Conservation (phyloP, 1,140 invertebrate species). For the Papilio xuthus region DNA sequence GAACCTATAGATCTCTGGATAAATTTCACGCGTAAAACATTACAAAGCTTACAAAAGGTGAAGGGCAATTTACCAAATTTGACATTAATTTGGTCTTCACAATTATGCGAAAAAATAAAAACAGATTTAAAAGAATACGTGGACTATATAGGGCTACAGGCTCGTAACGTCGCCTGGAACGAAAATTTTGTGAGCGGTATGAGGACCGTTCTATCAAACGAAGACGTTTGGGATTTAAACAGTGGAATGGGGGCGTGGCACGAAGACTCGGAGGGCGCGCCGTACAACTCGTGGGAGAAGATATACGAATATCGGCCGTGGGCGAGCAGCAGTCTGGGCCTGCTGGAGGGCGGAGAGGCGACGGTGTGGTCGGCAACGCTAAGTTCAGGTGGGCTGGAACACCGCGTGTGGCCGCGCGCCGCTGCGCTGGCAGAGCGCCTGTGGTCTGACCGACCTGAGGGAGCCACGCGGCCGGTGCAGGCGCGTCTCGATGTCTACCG, state of each 20-base stretch:
- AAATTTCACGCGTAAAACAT: conserved; percentile 85
- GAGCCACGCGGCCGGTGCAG: conserved; percentile 80
- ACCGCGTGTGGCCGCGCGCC: conserved; percentile 85
- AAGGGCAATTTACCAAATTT: conserved; percentile 84
- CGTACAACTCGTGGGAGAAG: conserved; percentile 90
- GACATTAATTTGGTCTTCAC: conserved; percentile 88
- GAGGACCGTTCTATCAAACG: conserved; percentile 89
- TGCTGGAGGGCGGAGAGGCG: conserved; percentile 85
- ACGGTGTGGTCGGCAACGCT: conserved; percentile 87
- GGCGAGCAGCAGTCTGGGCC: conserved; percentile 68
- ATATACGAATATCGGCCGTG: conserved; percentile 90
- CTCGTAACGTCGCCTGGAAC: conserved; percentile 87
- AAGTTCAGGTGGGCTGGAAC: conserved; percentile 82
- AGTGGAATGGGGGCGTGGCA: conserved; percentile 90
- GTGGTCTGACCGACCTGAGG: conserved; percentile 68
- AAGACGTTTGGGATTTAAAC: conserved; percentile 91
- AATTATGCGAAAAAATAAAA: conserved; percentile 86
- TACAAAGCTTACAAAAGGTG: conserved; percentile 83
- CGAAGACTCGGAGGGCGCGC: conserved; percentile 85
- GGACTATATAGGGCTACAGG: conserved; percentile 76
- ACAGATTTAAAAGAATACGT: conserved; percentile 83
- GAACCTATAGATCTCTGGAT: conserved; percentile 88
- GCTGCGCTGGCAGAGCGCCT: conserved; percentile 86
- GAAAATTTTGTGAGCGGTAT: conserved; percentile 86
- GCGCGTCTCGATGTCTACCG: conserved; percentile 84